Conservation (phyloP, 2,888 invertebrate species). For the Ophion ventricosus region DNA sequence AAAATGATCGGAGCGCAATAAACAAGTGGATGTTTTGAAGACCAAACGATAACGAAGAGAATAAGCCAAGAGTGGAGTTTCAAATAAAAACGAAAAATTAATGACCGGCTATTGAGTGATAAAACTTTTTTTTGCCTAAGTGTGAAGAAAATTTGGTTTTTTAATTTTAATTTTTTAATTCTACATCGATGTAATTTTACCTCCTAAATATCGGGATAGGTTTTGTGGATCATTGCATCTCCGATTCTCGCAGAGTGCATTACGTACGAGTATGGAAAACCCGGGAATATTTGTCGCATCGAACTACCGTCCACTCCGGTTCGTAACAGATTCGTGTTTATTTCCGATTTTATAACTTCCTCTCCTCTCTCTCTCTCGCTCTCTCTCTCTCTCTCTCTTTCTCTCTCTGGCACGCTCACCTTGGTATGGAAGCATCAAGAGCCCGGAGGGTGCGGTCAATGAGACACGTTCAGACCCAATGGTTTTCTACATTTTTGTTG, state of each 20-base stretch:
- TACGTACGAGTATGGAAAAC: slow-evolving; percentile 8
- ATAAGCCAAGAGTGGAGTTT: too few relatives aligned
- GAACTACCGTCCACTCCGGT: too few relatives aligned
- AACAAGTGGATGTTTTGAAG: too few relatives aligned
- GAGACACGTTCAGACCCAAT: slow-evolving; percentile 28
- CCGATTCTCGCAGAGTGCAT: slow-evolving; percentile 37
- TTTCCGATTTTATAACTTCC: slow-evolving; percentile 36
- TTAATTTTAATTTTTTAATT: too few relatives aligned
- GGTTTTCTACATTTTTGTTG: too few relatives aligned
- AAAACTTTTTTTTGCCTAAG: too few relatives aligned
- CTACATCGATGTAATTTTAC: too few relatives aligned
- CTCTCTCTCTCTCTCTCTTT: slow-evolving; percentile 20
- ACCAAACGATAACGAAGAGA: too few relatives aligned
- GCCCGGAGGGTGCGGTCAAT: slow-evolving; percentile 79
- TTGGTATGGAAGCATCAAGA: slow-evolving; percentile 22
- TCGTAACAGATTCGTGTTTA: background rate
- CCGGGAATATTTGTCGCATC: background rate
- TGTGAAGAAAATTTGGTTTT: background rate
- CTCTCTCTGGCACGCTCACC: background rate
- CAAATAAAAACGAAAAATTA: too few relatives aligned
- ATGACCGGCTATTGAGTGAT: too few relatives aligned
- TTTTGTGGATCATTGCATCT: slow-evolving; percentile 38
- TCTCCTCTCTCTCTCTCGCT: slow-evolving; percentile 6
- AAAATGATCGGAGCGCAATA: too few relatives aligned
- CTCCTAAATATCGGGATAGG: slow-evolving; percentile 42